Base-by-base conservation (phyloP, 2,888 invertebrate genomes). In the Drosophila diplacantha region DNA sequence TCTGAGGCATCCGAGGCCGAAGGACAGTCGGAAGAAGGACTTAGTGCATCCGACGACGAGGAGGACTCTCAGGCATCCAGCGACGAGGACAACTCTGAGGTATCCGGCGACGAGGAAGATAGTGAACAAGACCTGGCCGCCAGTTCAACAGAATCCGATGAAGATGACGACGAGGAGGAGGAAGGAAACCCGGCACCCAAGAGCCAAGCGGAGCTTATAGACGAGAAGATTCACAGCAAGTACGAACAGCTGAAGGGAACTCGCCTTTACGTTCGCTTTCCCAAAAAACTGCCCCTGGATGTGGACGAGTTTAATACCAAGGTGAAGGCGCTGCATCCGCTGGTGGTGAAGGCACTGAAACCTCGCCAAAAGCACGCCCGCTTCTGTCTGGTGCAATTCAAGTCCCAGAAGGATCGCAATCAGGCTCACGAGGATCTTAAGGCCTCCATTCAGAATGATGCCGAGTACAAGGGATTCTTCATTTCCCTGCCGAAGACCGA, bases 281-380 rank as follows among this genome's bases (percentile, higher is more conserved):
- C 85, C 3, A 62, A 78, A 2, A 87, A 85, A 52, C 38, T 86
- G 2, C 86, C 87, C 0, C 38, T 72, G 7, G 78, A 82, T 14
- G 49, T 72, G 2, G 47, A 67, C 4, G 84, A 84, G 8, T 85
- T 87, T 20, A 64, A 85, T 8, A 14, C 58, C 2, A 71, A 78
- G 47, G 74, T 74, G 0, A 84, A 81, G 39, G 29, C 75, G 0
- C 52, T 87, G 0, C 83, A 86, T 5, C 62, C 78, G 0, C 49
- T 87, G 29, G 75, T 86, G 16, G 39, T 72, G 0, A 80, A 70
- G 7, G 79, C 75, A 0, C 65, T 74, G 2, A 86, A 83, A 41
- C 87, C 87, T 0, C 83, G 87, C 0, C 87, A 87, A 24, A 85
- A 81, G 29, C 74, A 85, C 44, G 87, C 83, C 1, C 83, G 87